Evolutionary conservation across 2,113 vertebrate genomes (phyloP).

Genomic region (Herpailurus yagouaroundi): DNA sequence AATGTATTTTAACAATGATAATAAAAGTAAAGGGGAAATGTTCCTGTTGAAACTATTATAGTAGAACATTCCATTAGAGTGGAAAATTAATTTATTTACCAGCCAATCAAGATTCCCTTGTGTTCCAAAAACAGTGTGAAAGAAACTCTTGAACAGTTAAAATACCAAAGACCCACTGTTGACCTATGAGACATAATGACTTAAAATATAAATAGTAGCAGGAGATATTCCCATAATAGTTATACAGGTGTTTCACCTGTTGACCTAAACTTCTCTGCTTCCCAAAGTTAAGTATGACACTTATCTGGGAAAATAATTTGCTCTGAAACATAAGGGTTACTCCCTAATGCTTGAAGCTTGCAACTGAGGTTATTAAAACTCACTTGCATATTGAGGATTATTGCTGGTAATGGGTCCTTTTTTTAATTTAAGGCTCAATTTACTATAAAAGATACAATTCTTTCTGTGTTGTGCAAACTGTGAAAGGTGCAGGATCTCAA

Average conservation of each 20-base stretch:
- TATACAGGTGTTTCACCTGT: slow-evolving; percentile 74
- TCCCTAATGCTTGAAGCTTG: slow-evolving; percentile 23
- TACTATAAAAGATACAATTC: neutral
- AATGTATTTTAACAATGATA: neutral
- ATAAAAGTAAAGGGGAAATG: slow-evolving; percentile 48
- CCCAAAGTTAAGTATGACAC: slow-evolving; percentile 61
- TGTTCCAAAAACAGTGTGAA: slow-evolving; percentile 71
- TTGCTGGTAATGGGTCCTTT: slow-evolving; percentile 14
- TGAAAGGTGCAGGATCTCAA: slow-evolving; percentile 36
- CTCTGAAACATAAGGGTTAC: slow-evolving; percentile 67
- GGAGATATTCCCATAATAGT: slow-evolving; percentile 71
- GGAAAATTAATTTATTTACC: slow-evolving; percentile 74
- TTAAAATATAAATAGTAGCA: slow-evolving; percentile 69
- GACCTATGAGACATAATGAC: slow-evolving; percentile 62
- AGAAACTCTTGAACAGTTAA: slow-evolving; percentile 43
- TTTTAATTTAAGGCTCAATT: slow-evolving; percentile 51
- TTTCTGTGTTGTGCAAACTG: slow-evolving; percentile 36
- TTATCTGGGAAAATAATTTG: slow-evolving; percentile 74
- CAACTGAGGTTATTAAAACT: slow-evolving; percentile 67
- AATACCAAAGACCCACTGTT: slow-evolving; percentile 47
- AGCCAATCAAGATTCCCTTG: slow-evolving; percentile 70
- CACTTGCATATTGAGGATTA: slow-evolving; percentile 40
- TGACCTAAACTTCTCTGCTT: slow-evolving; percentile 60
- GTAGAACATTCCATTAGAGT: slow-evolving; percentile 62
- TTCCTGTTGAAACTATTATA: slow-evolving; percentile 73